Percentiles rank a stretch among this genome's conserved stretches.
Evolutionary conservation across 2,113 vertebrate species (phyloP).

Genomic region (Amblyopsis rosae): DNA sequence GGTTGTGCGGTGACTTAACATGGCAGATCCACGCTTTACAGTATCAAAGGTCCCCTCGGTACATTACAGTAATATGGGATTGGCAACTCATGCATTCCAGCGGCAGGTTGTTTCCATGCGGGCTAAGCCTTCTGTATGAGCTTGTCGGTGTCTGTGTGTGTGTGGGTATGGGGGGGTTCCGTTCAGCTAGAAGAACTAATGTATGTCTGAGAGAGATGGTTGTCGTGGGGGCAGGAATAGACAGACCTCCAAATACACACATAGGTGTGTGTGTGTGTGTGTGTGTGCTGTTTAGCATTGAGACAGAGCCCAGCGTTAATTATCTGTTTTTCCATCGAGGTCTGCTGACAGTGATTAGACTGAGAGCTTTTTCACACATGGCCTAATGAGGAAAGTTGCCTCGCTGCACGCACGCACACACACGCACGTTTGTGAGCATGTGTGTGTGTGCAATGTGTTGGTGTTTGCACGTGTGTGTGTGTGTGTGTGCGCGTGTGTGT

Average conservation of each 20-base stretch:
- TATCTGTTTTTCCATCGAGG: neutral
- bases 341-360: neutral
- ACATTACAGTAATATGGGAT: slow-evolving; percentile 2
- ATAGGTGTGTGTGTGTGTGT: neutral
- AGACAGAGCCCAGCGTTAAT: neutral
- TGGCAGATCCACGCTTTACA: no score
- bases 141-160: slow-evolving; percentile 21
- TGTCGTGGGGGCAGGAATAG: slow-evolving; percentile 64
- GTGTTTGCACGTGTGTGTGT: slow-evolving; percentile 1
- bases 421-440: slow-evolving; percentile 9
- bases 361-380: neutral
- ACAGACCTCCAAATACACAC: slow-evolving; percentile 56
- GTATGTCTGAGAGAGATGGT: slow-evolving; percentile 35
- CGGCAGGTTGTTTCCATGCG: neutral
- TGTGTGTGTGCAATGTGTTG: slow-evolving; percentile 9
- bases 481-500: neutral
- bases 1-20: no score
- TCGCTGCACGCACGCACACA: slow-evolving; percentile 24
- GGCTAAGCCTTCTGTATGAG: neutral
- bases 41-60: neutral
- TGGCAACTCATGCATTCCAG: slow-evolving; percentile 25
- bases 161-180: slow-evolving; percentile 16
- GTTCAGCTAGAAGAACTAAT: slow-evolving; percentile 25
- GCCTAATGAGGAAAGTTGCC: neutral
- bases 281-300: neutral